Evolutionary conservation across 2,888 invertebrate species (phyloP), one percentile per base, ranked within the genome.

Genomic region (Sthenelais limicola): DNA sequence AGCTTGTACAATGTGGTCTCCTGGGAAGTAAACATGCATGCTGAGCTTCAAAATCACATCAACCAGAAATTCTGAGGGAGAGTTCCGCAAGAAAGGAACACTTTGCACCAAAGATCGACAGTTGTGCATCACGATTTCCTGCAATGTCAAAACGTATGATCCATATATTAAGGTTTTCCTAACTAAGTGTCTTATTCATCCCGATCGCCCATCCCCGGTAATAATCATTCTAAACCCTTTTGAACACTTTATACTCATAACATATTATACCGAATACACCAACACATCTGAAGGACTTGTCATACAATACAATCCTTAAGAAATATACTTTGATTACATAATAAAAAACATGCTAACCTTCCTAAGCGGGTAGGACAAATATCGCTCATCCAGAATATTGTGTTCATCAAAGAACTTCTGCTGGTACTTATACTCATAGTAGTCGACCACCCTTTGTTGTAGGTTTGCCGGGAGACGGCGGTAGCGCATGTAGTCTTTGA

Each of bases 361-460:
- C 38, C 72, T 54, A 1, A 77, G 48, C 0, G 72, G 69, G 24
- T 52, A 48, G n/a, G 77, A 77, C 66, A 78, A 72, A 54, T 58
- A 33, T n/a, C 15, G 12, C 5, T 76, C 72, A 35, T 52, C 33
- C 1, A 77, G 43, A 32, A 78, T 76, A 21, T 24, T 58, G 3
- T 72, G 24, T 38, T 78, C 77, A 49, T 78, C 77, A 35, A 78
- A 78, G 51, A 67, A 76, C 68, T 78, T 77, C n/a, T 73, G 62
- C 48, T 77, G 75, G 24, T 77, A 78, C 30, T 72, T 77, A 62
- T 76, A 75, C 15, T 77, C 78, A 35, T 75, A 78, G 56, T 76
- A 78, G n/a, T 71, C 66, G 12, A 78, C 26, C 1, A 78, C 73
- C 9, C 72, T 58, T 30, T 58, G 26, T 62, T 78, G 77, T 49